These are phyloP conservation scores for Nicator chloris DNA, from an alignment of 2,113 vertebrate genomes.

Conservation along the genomic window DNA sequence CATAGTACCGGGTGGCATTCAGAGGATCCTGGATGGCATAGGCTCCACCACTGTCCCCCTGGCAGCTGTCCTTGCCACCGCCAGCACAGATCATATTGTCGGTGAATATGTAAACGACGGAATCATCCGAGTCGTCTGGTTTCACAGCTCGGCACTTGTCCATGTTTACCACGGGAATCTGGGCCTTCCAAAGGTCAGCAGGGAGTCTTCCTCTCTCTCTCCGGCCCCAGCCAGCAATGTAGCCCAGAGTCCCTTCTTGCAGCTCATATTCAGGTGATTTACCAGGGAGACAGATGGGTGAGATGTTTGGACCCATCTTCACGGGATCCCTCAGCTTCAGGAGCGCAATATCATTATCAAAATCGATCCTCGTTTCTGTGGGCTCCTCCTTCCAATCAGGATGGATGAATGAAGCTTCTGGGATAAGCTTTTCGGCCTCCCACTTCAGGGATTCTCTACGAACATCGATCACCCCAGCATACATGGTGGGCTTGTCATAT, in stretches of 20 bases:
- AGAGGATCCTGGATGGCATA: slow-evolving; percentile 65
- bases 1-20: slow-evolving; percentile 32
- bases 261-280: slow-evolving; percentile 16
- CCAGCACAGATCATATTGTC: slow-evolving; percentile 94
- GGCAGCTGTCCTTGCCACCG: slow-evolving; percentile 79
- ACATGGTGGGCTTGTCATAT: slow-evolving; percentile 12
- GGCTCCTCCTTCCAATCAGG: slow-evolving; percentile 24
- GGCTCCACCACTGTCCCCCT: slow-evolving; percentile 85
- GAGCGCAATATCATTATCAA: slow-evolving; percentile 76
- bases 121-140: background rate
- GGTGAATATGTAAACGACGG: slow-evolving; percentile 57
- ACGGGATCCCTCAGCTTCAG: slow-evolving; percentile 63
- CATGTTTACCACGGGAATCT: slow-evolving; percentile 51
- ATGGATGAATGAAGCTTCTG: slow-evolving; percentile 66
- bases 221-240: slow-evolving; percentile 76
- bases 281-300: slow-evolving; percentile 73
- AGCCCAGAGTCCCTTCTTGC: slow-evolving; percentile 18
- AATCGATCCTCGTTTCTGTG: background rate
- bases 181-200: slow-evolving; percentile 18
- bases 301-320: slow-evolving; percentile 65
- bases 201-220: background rate
- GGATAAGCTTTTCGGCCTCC: background rate
- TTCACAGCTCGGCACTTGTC: slow-evolving; percentile 43
- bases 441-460: rapidly evolving
- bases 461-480: slow-evolving; percentile 45